Evolutionary conservation across 2,888 invertebrate genomes (phyloP).

Genomic region (Thereva unica): DNA sequence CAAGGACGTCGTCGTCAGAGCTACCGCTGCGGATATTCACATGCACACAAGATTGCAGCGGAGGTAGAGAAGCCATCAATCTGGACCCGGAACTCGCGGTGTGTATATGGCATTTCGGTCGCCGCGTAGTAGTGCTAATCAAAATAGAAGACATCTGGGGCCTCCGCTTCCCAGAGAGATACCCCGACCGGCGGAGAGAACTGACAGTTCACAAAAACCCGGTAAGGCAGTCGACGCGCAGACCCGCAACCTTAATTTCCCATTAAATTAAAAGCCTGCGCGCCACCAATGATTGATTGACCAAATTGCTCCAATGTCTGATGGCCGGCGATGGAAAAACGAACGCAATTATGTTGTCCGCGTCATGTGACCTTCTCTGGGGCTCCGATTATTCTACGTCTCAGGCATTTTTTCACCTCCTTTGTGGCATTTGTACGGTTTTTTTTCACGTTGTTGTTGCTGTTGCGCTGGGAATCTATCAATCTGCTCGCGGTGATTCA

Average conservation of each 20-base stretch:
- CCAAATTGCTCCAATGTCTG: slow-evolving; percentile 38
- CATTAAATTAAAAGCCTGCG: slow-evolving; percentile 41
- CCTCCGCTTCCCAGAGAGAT: not conserved
- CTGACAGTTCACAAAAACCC: slow-evolving; percentile 22
- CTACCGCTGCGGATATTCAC: too few relatives aligned
- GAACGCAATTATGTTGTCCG: slow-evolving; percentile 38
- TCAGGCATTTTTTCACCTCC: slow-evolving; percentile 25
- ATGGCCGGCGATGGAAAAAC: slow-evolving; percentile 35
- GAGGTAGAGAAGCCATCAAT: not conserved
- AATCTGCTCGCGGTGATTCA: slow-evolving; percentile 24
- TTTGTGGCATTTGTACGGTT: slow-evolving; percentile 29
- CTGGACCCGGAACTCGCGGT: slow-evolving; percentile 11
- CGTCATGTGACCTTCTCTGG: slow-evolving; percentile 35
- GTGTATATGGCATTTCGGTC: slow-evolving; percentile 14
- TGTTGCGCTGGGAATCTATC: slow-evolving; percentile 9
- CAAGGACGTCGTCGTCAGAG: too few relatives aligned
- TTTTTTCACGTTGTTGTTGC: slow-evolving; percentile 7
- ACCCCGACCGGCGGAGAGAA: not conserved
- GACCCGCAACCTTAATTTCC: slow-evolving; percentile 38
- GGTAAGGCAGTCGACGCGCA: not conserved
- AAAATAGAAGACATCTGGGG: slow-evolving; percentile 25
- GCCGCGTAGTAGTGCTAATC: slow-evolving; percentile 26
- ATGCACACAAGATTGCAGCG: not conserved
- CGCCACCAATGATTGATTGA: slow-evolving; percentile 39
- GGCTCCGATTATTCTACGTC: slow-evolving; percentile 34